Base-by-base conservation (phyloP, 2,888 invertebrate species). In the Nomada flava region DNA sequence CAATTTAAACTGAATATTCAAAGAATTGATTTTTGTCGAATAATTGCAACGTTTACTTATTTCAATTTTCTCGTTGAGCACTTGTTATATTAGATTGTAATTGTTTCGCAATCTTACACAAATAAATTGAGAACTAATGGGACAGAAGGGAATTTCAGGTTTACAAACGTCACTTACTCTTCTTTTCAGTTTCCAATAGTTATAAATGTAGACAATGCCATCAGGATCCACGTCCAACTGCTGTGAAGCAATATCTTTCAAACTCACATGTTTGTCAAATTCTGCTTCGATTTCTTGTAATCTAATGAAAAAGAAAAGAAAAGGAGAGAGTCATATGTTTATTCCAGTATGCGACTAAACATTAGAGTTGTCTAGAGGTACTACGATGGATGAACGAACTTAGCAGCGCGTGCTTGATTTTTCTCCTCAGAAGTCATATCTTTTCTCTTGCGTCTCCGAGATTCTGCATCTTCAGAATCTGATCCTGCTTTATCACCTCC, bases 181-280 rank as follows among this genome's bases (percentile, higher is more conserved):
- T 93, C 99, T 95, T 94, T 99, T 99, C 81, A 99, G 94, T 94
- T 98, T 98, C 99, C 99, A 99, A 94, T 98, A 99, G 93, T 98
- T 97, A 93, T 97, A 98, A 90, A 99, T 97, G 90, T 97, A 96
- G 90, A 97, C 96, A 81, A 99, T 96, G 71, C 97, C 97, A 89
- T 98, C 98, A 89, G 96, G 95, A 92, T 98, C 98, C 59, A 98
- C 96, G 91, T 98, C 97, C 76, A 98, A 95, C 64, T 97, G 95
- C 92, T 97, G 97, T 87, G 96, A 96, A 91, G 96, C 96, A 71
- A 98, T 96, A 92, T 98, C 98, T 94, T 97, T 97, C 47, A 97
- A 95, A 90, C 96, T 96, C 20, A 99, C 98, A 92, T 98, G 98
- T 91, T 97, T 97, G 94, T 98, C 98, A 94, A 99, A 99, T 94